Conservation (phyloP, 2,113 vertebrate genomes). For the Labeo rohita region DNA sequence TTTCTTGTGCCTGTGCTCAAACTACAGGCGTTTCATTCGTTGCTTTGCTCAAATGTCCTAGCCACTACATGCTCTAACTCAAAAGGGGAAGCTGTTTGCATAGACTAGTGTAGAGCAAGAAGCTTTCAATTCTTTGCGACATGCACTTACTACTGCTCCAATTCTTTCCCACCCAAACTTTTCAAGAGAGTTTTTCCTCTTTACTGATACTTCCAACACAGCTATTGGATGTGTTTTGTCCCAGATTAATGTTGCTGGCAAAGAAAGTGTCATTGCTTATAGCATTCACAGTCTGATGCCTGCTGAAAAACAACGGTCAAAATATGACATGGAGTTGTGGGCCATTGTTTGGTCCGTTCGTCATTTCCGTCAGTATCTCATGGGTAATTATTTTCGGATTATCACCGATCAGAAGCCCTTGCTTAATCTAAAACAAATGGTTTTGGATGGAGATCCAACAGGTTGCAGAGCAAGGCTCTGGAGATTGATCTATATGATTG, state of each 20-base stretch:
- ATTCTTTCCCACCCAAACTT: slow-evolving; percentile 43
- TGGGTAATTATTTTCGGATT: neutral
- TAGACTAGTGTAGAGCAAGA: slow-evolving; percentile 29
- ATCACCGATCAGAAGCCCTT: neutral
- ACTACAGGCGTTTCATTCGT: slow-evolving; percentile 1
- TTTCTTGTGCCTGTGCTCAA: neutral
- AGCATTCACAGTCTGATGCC: slow-evolving; percentile 33
- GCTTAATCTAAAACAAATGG: neutral
- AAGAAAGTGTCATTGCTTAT: slow-evolving; percentile 39
- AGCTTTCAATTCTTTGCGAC: slow-evolving; percentile 20
- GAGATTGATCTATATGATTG: slow-evolving; percentile 45
- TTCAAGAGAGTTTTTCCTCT: slow-evolving; percentile 24
- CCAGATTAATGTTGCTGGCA: neutral
- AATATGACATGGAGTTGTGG: no score
- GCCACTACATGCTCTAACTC: neutral
- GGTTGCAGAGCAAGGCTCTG: slow-evolving; percentile 10
- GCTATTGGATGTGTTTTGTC: slow-evolving; percentile 38
- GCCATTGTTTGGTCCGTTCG: slow-evolving; percentile 43
- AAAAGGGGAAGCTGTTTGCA: neutral
- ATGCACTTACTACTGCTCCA: slow-evolving; percentile 22
- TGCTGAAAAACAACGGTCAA: slow-evolving; percentile 37
- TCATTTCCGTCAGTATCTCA: slow-evolving; percentile 33
- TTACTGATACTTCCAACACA: slow-evolving; percentile 33
- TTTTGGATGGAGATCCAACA: slow-evolving; percentile 37
- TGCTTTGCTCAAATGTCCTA: slow-evolving; percentile 25